Evolutionary conservation across 2,888 invertebrate species (phyloP).

Genomic region (Thysanoteuthis rhombus): DNA sequence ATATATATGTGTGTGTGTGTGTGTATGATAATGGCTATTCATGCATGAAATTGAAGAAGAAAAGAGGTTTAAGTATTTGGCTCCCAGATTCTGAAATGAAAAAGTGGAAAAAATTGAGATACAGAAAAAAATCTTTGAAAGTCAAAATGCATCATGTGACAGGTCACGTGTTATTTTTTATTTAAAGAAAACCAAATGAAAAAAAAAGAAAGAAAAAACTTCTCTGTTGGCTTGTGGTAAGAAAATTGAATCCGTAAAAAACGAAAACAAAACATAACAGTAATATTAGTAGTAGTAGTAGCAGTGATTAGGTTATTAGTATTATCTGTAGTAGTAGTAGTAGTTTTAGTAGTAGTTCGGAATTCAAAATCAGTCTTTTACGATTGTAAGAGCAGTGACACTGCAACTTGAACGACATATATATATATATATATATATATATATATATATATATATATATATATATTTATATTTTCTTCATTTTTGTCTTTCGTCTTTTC

Average conservation of each 20-base stretch:
- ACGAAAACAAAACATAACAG: background rate
- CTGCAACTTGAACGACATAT: background rate
- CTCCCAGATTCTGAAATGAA: too few species aligned
- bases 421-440: slow-evolving; percentile 19
- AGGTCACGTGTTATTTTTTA: background rate
- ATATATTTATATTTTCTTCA: background rate
- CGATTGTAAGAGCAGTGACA: background rate
- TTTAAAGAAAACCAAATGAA: background rate
- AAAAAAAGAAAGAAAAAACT: background rate
- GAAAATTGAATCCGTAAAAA: background rate
- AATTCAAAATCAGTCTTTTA: background rate
- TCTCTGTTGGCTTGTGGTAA: background rate
- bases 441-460: slow-evolving; percentile 16
- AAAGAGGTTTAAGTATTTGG: background rate
- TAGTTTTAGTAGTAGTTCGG: background rate
- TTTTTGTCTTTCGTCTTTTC: background rate
- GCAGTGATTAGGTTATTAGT: background rate
- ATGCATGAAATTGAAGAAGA: background rate
- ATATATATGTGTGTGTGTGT: background rate
- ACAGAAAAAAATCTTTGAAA: too few species aligned
- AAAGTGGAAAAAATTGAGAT: too few species aligned
- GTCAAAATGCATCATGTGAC: background rate
- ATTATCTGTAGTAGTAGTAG: background rate
- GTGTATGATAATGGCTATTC: background rate
- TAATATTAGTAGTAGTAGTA: background rate